Evolutionary conservation across 2,113 vertebrate genomes (phyloP).

Genomic region (Xenotilapia caudafasciata): DNA sequence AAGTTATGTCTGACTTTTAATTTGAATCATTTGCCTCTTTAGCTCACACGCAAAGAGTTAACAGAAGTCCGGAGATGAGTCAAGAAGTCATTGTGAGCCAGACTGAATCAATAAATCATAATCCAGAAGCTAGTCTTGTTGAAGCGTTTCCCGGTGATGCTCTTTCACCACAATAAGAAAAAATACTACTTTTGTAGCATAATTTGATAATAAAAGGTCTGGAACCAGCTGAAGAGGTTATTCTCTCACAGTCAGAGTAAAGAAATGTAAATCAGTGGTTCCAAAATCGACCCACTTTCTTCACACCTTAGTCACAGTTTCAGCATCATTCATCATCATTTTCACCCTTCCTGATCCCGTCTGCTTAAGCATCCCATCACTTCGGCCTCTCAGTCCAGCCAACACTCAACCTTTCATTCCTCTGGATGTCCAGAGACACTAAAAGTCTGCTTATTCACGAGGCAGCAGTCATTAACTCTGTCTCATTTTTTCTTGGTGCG

Average conservation of each 20-base stretch:
- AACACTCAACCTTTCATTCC: neutral
- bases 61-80: slow-evolving; percentile 17
- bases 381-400: rapidly evolving
- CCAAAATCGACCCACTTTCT: neutral
- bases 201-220: neutral
- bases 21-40: slow-evolving; percentile 15
- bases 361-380: neutral
- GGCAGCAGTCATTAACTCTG: neutral
- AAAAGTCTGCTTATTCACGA: neutral
- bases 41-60: neutral
- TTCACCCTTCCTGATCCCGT: neutral
- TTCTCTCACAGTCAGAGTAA: neutral
- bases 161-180: neutral
- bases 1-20: slow-evolving; percentile 36
- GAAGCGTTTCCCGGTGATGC: neutral
- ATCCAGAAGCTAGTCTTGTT: neutral
- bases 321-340: neutral
- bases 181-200: neutral
- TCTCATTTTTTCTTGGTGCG: neutral
- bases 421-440: neutral
- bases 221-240: neutral
- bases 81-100: neutral
- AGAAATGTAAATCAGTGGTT: neutral
- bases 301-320: neutral
- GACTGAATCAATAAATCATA: slow-evolving; percentile 36